Evolutionary conservation across 2,888 invertebrate genomes (phyloP).

Genomic region (Cacoxenus indagator): DNA sequence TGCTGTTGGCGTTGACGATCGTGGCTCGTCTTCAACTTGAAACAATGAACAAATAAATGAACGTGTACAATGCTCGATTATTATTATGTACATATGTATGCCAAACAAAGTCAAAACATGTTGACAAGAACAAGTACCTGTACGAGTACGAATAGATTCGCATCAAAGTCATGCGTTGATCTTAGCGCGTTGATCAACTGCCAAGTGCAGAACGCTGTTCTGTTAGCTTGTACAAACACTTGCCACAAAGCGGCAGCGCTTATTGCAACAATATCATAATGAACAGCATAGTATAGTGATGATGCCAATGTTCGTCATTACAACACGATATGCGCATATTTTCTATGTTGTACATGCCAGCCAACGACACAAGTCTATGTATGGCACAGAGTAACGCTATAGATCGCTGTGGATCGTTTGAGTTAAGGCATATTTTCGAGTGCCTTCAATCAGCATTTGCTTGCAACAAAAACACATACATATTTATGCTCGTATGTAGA

Average conservation of each 20-base stretch:
- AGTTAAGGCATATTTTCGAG: constrained; percentile 44
- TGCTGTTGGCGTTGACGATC: neutral
- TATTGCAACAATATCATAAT: neutral
- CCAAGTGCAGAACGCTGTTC: constrained; percentile 12
- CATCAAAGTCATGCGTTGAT: constrained; percentile 4
- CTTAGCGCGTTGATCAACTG: neutral
- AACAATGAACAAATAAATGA: neutral
- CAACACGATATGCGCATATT: constrained; percentile 31
- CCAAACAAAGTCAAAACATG: constrained; percentile 67
- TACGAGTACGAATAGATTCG: constrained; percentile 39
- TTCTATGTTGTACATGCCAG: constrained; percentile 9
- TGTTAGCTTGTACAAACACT: constrained; percentile 2
- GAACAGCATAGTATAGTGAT: neutral
- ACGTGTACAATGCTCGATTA: constrained; percentile 21
- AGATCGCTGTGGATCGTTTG: neutral
- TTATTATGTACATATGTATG: constrained; percentile 64
- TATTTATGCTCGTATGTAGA: neutral
- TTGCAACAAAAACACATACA: neutral
- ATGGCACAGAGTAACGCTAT: no score
- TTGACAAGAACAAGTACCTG: constrained; percentile 46
- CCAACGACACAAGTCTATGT: no score
- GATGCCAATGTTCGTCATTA: constrained; percentile 23
- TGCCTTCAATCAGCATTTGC: constrained; percentile 51
- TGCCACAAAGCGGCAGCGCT: constrained; percentile 9
- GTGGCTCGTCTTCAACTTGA: neutral